phyloP scores from a whole-genome alignment of 2,113 vertebrate species.

The Podarcis raffonei region DNA sequence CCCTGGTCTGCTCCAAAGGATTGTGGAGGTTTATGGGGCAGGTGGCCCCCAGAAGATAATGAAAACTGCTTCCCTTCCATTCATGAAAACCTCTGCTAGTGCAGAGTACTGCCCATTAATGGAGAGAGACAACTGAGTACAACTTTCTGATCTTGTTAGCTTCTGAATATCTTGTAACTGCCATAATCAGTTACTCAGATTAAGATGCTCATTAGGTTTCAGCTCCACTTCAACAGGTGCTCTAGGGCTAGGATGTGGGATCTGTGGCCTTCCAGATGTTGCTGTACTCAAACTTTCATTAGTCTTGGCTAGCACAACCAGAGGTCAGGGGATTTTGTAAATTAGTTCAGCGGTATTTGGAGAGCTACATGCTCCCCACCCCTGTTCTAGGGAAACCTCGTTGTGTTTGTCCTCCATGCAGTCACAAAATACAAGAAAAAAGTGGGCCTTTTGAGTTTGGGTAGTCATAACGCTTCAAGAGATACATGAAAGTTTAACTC shows the following conservation, averaged over 20 bases:
- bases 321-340: too few species aligned
- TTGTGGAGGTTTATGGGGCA: not conserved
- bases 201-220: not conserved
- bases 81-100: not conserved
- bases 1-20: not conserved
- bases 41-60: not conserved
- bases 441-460: constrained; percentile 18
- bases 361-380: too few species aligned
- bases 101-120: not conserved
- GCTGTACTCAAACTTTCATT: too few species aligned
- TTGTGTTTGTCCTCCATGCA: not conserved
- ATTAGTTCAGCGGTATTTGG: too few species aligned
- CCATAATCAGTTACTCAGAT: not conserved
- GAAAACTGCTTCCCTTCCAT: not conserved
- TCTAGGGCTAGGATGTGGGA: too few species aligned
- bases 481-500: constrained; percentile 25
- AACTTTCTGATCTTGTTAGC: constrained; percentile 4
- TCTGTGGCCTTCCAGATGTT: too few species aligned
- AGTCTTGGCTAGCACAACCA: too few species aligned
- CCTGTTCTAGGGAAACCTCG: not conserved
- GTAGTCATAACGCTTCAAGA: constrained; percentile 1
- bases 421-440: not conserved
- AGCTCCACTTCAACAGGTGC: too few species aligned
- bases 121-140: not conserved
- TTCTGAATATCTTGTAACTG: not conserved